Evolutionary conservation across 1,140 invertebrate species (phyloP), one percentile per base, ranked within the genome.

Genomic region (Zaprionus ghesquierei): DNA sequence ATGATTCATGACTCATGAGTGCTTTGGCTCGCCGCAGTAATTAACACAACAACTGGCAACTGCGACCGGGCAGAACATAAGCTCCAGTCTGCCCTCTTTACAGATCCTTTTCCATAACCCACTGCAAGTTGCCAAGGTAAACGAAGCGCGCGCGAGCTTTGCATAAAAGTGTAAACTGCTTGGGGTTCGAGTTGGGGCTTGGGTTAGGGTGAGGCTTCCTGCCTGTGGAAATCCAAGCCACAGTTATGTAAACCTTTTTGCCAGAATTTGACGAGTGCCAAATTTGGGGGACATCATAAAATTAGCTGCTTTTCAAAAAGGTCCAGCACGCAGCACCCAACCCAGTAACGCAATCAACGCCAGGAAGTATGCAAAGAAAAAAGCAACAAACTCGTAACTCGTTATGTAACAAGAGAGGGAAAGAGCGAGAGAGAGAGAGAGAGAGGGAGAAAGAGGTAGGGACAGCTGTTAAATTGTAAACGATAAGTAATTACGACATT

Each of bases 1-100:
- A 87, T 87, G 84, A 87, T 77, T 87, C 84, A 89, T 89, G 82
- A 79, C 66, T 81, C 82, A 86, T 68, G 71, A 82, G 81, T 73
- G 63, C 61, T 61, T 70, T 63, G 69, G 54, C 81, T 82, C 66
- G 70, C 81, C 81, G 75, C 78, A 87, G 84, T 87, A 87, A 87
- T 87, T 87, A 89, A 87, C 82, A 79, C 79, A 79, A 41, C 29
- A 31, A 31, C 50, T 56, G 60, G 55, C 72, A 70, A 66, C 27
- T 23, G 41, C 8, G 20, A 44, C 25, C 18, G 35, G 29, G 20
- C 23, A 10, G 25, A 22, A 75, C 68, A 79, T 68, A 35, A 51
- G 2, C 1, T 10, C 23, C 41, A 46, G 8, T 4, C 10, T 1
- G 9, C 18, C 56, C n/a, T n/a, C n/a, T n/a, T n/a, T n/a, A n/a